Evolutionary conservation across 2,113 vertebrate genomes (phyloP).

Genomic region (Dipodomys merriami): DNA sequence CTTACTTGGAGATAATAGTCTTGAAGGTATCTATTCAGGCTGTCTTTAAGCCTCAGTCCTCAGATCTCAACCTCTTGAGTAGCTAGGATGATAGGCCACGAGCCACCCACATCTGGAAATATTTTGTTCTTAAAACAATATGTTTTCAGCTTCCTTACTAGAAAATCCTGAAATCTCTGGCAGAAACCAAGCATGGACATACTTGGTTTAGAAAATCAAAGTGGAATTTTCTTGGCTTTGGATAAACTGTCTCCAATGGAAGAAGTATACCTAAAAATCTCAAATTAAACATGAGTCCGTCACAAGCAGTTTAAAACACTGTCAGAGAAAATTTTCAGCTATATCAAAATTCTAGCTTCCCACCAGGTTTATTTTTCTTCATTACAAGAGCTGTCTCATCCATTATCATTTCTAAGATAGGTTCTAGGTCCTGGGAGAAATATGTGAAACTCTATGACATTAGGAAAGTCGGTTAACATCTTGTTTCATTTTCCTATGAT

Average conservation of each 20-base stretch:
- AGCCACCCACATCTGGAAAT: too few relatives aligned
- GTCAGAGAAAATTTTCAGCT: not conserved
- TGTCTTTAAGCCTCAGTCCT: too few relatives aligned
- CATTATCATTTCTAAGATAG: not conserved
- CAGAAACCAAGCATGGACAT: not conserved
- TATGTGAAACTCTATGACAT: not conserved
- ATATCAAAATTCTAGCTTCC: not conserved
- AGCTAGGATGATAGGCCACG: too few relatives aligned
- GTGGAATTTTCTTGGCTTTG: not conserved
- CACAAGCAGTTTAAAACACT: not conserved
- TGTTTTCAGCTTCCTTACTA: not conserved
- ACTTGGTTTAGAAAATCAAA: not conserved
- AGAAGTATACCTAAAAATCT: constrained; percentile 6
- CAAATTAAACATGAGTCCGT: not conserved
- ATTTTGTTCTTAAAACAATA: not conserved
- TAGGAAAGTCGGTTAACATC: not conserved
- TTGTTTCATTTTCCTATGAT: not conserved
- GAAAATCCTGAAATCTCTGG: not conserved
- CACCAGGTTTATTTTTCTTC: not conserved
- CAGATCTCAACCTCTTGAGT: too few relatives aligned
- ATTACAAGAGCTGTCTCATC: not conserved
- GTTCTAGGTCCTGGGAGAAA: not conserved
- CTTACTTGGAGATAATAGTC: too few relatives aligned
- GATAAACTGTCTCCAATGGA: not conserved
- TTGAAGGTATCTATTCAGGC: too few relatives aligned